A percentile compares a stretch with the other conserved stretches of the same genome.
Conservation (phyloP, 2,797 vertebrate species). For the Chelonia mydas region DNA sequence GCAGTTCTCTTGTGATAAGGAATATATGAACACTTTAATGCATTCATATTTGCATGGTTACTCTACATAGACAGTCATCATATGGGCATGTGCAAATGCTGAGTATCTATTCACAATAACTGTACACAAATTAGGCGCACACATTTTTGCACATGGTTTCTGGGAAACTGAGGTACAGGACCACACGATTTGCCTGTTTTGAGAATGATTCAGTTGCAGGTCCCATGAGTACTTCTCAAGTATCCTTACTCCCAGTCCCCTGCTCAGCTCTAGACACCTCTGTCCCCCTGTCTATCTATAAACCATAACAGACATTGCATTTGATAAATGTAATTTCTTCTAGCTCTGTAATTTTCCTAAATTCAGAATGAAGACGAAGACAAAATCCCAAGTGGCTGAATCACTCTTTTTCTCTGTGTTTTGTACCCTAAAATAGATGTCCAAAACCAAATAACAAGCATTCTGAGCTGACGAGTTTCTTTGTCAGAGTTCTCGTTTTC, state of each 20-base stretch:
- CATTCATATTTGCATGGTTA: fast-evolving
- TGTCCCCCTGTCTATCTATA: not conserved
- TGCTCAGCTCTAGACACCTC: not conserved
- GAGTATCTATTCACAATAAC: fast-evolving
- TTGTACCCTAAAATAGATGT: not conserved
- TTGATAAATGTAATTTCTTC: not conserved
- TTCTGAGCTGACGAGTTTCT: not conserved
- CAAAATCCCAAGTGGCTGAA: not conserved
- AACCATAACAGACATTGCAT: not conserved
- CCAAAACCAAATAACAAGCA: not conserved
- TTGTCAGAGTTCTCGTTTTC: not conserved
- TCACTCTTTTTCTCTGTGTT: not conserved
- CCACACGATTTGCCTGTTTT: not conserved
- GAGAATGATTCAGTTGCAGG: fast-evolving
- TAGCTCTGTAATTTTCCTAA: not conserved
- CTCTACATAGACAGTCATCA: fast-evolving
- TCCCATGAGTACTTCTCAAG: fast-evolving
- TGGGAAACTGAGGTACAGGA: not conserved
- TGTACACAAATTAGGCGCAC: fast-evolving
- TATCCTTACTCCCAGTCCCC: not conserved
- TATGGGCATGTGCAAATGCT: fast-evolving
- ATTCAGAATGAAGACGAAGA: not conserved
- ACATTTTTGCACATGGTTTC: fast-evolving
- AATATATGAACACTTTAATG: fast-evolving
- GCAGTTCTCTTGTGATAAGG: not conserved